Evolutionary conservation across 2,888 invertebrate species (phyloP).

Genomic region (Cecidostiba fungosa): DNA sequence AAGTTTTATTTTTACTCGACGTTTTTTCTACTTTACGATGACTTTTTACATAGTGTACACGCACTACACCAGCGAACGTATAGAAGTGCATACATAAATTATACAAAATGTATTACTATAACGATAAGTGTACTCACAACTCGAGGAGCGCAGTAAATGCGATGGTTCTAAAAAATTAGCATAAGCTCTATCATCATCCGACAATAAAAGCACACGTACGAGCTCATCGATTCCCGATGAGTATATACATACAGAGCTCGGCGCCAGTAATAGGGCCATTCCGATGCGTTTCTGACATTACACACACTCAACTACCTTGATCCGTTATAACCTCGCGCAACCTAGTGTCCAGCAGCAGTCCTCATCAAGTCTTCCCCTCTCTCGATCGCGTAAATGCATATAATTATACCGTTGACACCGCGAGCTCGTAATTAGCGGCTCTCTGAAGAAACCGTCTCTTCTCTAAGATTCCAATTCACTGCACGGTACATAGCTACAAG

Average conservation of each 20-base stretch:
- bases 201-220: background rate
- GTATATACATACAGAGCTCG: background rate
- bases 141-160: background rate
- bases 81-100: background rate
- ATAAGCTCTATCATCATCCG: background rate
- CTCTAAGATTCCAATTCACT: background rate
- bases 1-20: too few relatives aligned
- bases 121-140: background rate
- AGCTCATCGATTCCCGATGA: background rate
- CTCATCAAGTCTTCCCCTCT: conserved; percentile 64
- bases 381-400: conserved; percentile 69
- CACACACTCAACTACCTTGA: background rate
- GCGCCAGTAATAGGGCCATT: conserved; percentile 21
- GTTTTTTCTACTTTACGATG: background rate
- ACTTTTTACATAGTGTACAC: too few relatives aligned
- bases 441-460: conserved; percentile 15
- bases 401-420: background rate
- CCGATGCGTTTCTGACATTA: background rate
- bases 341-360: conserved; percentile 46
- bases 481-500: too few relatives aligned
- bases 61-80: background rate
- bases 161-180: background rate
- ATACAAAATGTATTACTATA: background rate
- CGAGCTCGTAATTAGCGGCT: conserved; percentile 24
- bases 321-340: background rate